A percentile compares a stretch with the other conserved stretches of the same genome.
Conservation (phyloP, 2,888 invertebrate species). For the Ferrisia virgata region DNA sequence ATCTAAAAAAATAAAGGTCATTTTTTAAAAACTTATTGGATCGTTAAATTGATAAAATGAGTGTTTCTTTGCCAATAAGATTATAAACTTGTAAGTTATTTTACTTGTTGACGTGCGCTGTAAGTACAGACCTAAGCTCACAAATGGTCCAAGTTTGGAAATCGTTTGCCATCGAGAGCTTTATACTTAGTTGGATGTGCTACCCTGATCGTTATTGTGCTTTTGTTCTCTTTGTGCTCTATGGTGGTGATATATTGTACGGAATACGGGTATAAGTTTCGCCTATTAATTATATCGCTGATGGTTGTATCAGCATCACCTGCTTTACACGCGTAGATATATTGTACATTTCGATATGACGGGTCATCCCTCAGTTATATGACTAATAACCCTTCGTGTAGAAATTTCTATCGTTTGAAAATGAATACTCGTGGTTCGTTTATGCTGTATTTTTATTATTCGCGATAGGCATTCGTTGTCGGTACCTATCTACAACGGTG, state of each 20-base stretch:
- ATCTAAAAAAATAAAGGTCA: neutral
- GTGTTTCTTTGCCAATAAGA: neutral
- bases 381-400: slow-evolving; percentile 12
- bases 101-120: neutral
- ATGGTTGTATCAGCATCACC: slow-evolving; percentile 24
- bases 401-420: neutral
- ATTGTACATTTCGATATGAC: neutral
- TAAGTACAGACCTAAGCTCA: neutral
- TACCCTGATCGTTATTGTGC: neutral
- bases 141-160: neutral
- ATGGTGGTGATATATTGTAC: too few relatives aligned
- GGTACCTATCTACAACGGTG: too few relatives aligned
- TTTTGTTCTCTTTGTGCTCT: neutral
- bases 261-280: neutral
- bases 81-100: neutral
- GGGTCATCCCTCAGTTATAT: neutral
- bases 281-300: slow-evolving; percentile 11
- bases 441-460: neutral
- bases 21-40: neutral
- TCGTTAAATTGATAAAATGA: slow-evolving; percentile 4
- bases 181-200: neutral
- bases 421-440: neutral
- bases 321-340: neutral
- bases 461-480: too few relatives aligned
- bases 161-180: neutral